A percentile compares a stretch with the other conserved stretches of the same genome.
Conservation (phyloP, 2,888 invertebrate genomes). For the Mimas tiliae region DNA sequence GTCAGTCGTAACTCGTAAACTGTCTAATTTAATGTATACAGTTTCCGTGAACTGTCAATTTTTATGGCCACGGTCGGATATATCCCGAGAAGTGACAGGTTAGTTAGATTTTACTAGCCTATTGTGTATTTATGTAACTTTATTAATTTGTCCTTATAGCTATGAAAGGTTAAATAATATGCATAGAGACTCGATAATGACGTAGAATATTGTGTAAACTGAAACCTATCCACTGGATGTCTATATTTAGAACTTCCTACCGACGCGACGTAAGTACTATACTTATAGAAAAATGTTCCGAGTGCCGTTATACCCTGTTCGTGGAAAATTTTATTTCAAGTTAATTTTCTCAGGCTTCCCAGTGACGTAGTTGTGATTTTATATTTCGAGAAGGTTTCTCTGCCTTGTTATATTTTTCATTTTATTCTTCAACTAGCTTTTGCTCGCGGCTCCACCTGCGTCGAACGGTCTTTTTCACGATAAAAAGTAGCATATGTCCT, state of each 20-base stretch:
- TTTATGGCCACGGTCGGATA: background rate
- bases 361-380: background rate
- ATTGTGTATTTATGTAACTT: background rate
- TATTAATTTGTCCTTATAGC: background rate
- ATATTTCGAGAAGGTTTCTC: background rate
- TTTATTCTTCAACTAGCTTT: background rate
- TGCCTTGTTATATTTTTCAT: background rate
- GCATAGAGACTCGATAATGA: background rate
- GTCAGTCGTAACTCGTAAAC: constrained; percentile 26
- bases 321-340: background rate
- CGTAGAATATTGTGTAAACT: background rate
- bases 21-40: constrained; percentile 22
- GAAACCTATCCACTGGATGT: background rate
- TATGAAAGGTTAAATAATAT: too few relatives aligned
- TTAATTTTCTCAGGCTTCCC: constrained; percentile 8
- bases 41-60: constrained; percentile 11
- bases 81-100: background rate
- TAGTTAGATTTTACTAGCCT: background rate
- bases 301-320: background rate
- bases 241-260: background rate
- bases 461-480: too few relatives aligned
- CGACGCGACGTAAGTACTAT: too few relatives aligned
- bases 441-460: too few relatives aligned
- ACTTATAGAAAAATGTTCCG: background rate
- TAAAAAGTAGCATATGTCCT: too few relatives aligned